Conservation (phyloP, 2,797 vertebrate species). For the Muscicapa striata region DNA sequence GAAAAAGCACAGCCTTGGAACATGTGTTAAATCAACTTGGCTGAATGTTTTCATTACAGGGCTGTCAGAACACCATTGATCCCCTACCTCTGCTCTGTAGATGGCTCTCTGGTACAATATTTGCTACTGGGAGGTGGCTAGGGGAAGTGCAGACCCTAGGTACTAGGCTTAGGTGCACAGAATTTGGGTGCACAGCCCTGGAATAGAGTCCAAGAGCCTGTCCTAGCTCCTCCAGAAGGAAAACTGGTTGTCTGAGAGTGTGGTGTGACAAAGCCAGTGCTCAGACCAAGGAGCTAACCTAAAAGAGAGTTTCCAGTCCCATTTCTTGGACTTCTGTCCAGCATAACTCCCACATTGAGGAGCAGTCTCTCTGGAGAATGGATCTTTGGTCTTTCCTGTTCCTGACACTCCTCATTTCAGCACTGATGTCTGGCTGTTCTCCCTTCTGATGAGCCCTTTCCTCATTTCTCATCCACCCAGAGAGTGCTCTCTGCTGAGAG, state of each 20-base stretch:
- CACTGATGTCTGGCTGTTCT: not conserved
- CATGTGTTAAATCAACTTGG: not conserved
- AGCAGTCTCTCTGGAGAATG: not conserved
- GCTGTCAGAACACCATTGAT: not conserved
- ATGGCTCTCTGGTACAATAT: not conserved
- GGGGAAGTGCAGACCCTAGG: not conserved
- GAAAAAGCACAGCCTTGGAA: not conserved
- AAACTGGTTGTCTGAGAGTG: not conserved
- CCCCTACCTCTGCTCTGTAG: not conserved
- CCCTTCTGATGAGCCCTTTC: not conserved
- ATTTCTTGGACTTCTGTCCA: not conserved
- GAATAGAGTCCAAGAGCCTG: not conserved
- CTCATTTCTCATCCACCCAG: not conserved
- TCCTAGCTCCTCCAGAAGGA: not conserved
- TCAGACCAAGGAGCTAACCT: not conserved
- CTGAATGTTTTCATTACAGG: not conserved
- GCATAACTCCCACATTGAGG: not conserved
- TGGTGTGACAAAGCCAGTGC: not conserved
- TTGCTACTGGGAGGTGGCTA: not conserved
- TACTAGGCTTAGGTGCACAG: not conserved
- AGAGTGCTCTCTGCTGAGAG: not conserved
- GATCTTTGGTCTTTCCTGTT: not conserved
- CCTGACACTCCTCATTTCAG: not conserved
- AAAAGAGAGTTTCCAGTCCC: not conserved
- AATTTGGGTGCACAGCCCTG: not conserved